Evolutionary conservation across 2,113 vertebrate genomes (phyloP).

Genomic region (Dromaius novaehollandiae): DNA sequence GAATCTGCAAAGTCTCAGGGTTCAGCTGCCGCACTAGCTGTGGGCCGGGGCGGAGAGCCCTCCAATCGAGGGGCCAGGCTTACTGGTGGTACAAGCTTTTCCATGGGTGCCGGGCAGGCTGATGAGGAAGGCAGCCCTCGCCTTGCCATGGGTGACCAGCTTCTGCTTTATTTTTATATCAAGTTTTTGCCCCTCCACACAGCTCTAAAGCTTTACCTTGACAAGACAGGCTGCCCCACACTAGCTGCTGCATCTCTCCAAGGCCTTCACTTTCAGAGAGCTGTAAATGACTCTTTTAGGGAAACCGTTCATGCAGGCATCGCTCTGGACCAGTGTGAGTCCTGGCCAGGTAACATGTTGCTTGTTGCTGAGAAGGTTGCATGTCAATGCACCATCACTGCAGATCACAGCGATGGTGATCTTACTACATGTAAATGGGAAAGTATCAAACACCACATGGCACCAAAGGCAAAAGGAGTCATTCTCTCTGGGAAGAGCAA

Average conservation of each 20-base stretch:
- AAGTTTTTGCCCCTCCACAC: not conserved
- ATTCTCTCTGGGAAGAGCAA: not conserved
- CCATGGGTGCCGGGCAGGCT: not conserved
- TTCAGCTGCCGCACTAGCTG: not conserved
- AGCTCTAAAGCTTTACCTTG: not conserved
- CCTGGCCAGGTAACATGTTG: not conserved
- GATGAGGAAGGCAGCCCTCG: not conserved
- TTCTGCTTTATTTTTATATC: conserved; percentile 32
- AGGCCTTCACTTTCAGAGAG: not conserved
- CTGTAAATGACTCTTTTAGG: not conserved
- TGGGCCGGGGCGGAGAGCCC: not conserved
- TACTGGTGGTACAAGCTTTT: conserved; percentile 6
- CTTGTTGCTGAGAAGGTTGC: not conserved
- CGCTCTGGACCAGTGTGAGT: not conserved
- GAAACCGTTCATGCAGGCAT: not conserved
- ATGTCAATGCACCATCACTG: not conserved
- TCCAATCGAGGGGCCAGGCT: not conserved
- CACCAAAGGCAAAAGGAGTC: conserved; percentile 12
- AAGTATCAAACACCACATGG: not conserved
- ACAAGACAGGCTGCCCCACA: not conserved
- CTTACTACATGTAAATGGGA: not conserved
- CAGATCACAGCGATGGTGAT: not conserved
- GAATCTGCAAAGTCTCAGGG: conserved; percentile 26
- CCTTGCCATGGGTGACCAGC: not conserved
- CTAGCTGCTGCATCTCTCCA: not conserved